Conservation (phyloP, 2,888 invertebrate species). For the Spialia ferax region DNA sequence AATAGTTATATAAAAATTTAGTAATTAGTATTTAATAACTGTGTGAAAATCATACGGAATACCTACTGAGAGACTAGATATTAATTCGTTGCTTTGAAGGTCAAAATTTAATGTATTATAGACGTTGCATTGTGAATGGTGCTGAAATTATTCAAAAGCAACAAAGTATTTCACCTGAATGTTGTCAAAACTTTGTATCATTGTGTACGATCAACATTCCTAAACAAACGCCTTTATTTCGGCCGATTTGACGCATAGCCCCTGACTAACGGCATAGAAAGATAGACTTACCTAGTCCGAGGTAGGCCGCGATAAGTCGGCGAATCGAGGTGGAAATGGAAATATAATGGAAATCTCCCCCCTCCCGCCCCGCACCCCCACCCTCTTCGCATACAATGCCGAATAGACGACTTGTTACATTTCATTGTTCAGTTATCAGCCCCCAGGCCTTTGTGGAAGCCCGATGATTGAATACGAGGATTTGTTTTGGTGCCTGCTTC, state of each 20-base stretch:
- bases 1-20: too few species aligned
- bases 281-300: constrained; percentile 83
- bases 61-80: too few species aligned
- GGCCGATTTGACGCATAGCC: constrained; percentile 66
- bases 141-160: not conserved
- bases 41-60: too few species aligned
- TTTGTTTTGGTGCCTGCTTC: constrained; percentile 83
- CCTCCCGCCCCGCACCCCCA: constrained; percentile 57
- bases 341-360: constrained; percentile 82
- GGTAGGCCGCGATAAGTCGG: constrained; percentile 84
- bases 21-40: too few species aligned
- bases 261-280: constrained; percentile 82
- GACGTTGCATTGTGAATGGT: not conserved
- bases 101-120: not conserved
- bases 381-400: constrained; percentile 75
- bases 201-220: constrained; percentile 17
- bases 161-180: constrained; percentile 5
- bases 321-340: constrained; percentile 86
- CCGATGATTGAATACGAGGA: constrained; percentile 86
- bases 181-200: constrained; percentile 6
- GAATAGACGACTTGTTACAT: constrained; percentile 86
- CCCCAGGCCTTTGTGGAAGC: constrained; percentile 81
- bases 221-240: constrained; percentile 41
- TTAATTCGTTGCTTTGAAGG: too few species aligned
- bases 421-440: constrained; percentile 87